Conservation (phyloP, 2,113 vertebrate species). For the Callaeas wilsoni region DNA sequence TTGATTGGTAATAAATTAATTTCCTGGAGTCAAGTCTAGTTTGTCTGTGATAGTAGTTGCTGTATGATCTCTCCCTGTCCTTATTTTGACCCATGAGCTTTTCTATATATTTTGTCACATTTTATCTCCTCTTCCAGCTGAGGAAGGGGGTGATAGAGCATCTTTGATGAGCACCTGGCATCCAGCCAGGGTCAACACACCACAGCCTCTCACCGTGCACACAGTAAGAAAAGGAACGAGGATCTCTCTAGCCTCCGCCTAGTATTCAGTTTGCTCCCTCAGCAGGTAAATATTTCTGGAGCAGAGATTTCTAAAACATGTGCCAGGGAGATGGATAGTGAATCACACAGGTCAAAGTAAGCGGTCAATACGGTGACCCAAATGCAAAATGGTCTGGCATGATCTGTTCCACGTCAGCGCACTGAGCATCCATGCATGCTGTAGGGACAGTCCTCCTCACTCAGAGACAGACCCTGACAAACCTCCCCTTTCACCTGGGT, state of each 20-base stretch:
- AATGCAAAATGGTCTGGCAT: background rate
- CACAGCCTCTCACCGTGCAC: fast-evolving
- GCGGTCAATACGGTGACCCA: background rate
- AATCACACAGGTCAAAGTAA: background rate
- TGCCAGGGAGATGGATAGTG: background rate
- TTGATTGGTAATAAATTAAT: background rate
- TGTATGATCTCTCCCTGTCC: background rate
- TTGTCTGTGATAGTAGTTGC: background rate
- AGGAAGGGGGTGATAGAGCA: background rate
- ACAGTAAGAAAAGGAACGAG: background rate
- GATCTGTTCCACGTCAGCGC: fast-evolving
- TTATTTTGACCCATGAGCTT: background rate
- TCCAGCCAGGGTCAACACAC: background rate
- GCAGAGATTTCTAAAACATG: background rate
- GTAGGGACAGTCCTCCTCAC: background rate
- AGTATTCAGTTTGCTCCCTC: background rate
- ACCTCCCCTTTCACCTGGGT: background rate
- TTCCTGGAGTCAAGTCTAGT: background rate
- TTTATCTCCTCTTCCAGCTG: background rate
- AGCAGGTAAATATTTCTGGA: background rate
- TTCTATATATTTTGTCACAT: background rate
- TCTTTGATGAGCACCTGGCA: background rate
- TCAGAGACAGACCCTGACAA: background rate
- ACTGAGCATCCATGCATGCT: background rate
- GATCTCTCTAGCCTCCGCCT: background rate